Evolutionary conservation across 2,113 vertebrate genomes (phyloP).

Genomic region (Hippotragus niger): DNA sequence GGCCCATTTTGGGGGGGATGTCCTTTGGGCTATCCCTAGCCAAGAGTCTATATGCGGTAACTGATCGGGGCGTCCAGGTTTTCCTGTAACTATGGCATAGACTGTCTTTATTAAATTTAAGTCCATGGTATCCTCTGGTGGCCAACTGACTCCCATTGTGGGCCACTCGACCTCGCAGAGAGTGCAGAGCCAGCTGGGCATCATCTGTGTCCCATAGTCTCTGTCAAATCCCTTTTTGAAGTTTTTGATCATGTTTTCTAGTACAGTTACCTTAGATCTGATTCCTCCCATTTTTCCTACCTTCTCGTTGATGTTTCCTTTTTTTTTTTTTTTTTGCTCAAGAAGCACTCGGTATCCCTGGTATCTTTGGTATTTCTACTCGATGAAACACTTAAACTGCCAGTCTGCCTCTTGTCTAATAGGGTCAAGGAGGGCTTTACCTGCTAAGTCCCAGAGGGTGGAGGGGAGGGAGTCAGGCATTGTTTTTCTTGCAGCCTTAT

Average conservation of each 20-base stretch:
- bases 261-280: not conserved
- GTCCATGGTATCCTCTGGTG: not conserved
- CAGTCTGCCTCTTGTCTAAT: not conserved
- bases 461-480: not conserved
- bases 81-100: not conserved
- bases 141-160: accelerated
- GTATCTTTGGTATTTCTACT: not conserved
- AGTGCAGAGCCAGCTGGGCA: accelerated
- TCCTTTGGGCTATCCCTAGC: not conserved
- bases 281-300: not conserved
- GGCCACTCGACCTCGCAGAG: not conserved
- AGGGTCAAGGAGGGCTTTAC: not conserved
- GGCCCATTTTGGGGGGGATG: too few relatives aligned
- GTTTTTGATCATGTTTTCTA: not conserved
- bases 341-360: not conserved
- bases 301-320: not conserved
- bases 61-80: not conserved
- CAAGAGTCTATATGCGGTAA: not conserved
- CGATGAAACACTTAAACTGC: not conserved
- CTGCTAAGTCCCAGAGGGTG: not conserved
- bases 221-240: not conserved
- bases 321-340: not conserved
- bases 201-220: not conserved
- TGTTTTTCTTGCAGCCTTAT: not conserved
- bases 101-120: not conserved